These are phyloP conservation scores for Drosophila kanapiae DNA, from an alignment of 1,140 invertebrate genomes.

Conservation along the genomic window DNA sequence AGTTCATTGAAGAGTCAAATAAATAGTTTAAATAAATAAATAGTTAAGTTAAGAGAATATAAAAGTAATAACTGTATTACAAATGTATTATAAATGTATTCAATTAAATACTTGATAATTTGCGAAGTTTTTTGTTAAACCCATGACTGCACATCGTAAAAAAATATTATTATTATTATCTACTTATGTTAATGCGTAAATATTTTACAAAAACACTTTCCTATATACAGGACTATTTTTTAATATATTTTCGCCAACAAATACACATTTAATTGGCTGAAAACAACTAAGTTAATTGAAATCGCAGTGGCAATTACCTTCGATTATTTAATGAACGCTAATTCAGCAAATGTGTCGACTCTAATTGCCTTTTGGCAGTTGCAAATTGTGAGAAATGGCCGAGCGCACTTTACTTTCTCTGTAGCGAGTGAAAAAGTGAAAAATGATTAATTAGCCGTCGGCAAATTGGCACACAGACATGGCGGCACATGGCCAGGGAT, in stretches of 20 bases:
- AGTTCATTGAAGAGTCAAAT: not conserved
- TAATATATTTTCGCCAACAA: not conserved
- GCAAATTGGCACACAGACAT: conserved; percentile 26
- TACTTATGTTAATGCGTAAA: not conserved
- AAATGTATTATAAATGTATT: too few species aligned
- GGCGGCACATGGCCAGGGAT: conserved; percentile 15
- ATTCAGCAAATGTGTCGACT: conserved; percentile 32
- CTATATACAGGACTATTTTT: too few species aligned
- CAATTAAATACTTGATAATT: not conserved
- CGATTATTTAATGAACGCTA: conserved; percentile 52
- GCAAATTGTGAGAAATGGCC: conserved; percentile 44
- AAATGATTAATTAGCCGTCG: conserved; percentile 52
- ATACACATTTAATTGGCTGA: not conserved
- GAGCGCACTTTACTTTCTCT: conserved; percentile 18
- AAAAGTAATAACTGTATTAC: too few species aligned
- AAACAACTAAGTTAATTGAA: conserved; percentile 34
- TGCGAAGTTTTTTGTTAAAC: too few species aligned
- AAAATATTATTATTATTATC: not conserved
- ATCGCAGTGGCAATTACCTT: conserved; percentile 28
- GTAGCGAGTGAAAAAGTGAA: conserved; percentile 29
- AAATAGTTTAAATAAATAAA: not conserved
- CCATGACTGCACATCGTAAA: not conserved
- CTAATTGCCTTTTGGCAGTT: conserved; percentile 53
- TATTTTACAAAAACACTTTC: not conserved
- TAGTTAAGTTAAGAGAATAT: not conserved